Evolutionary conservation across 2,888 invertebrate genomes (phyloP), one percentile per base, ranked within the genome.

Genomic region (Agriopis leucophaearia): DNA sequence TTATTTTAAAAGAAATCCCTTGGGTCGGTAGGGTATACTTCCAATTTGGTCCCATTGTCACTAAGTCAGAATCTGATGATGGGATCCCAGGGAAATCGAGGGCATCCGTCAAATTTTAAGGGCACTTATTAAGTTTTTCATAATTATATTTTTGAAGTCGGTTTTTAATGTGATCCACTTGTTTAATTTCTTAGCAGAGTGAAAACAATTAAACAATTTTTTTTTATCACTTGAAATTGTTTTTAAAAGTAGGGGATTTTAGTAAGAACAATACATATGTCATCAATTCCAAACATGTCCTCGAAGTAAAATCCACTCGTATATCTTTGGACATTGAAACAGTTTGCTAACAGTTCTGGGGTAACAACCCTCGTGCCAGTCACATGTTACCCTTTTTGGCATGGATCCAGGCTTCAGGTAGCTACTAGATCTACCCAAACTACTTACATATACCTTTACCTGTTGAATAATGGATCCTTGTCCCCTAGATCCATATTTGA

Each of bases 381-480:
- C 70, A 70, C 75, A 76, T 75, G 73, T 68, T 70, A 67, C 68
- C 56, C 40, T 44, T 77, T 85, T 77, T 86, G 85, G 86, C 83
- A 76, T 64, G 50, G 35, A 52, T 80, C 86, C 84, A 85, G 76
- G 50, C 64, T 67, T 69, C 67, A 70, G 70, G 69, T 74, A 70
- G 66, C 52, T 64, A 72, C 45, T 68, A 73, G 75, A 73, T 83
- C 81, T 78, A 81, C 83, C 74, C 73, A 72, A 76, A 74, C 77
- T 77, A 76, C 75, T 70, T 69, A 72, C 77, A 78, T 75, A 81
- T 48, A 77, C 80, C 78, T 78, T 81, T 84, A 88, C 88, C 88
- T 88, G 87, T 88, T 89, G 88, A 88, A 87, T 88, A 82, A 88
- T 87, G 83, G 75, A 87, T 85, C 72, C 70, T 55, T 69, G 61